Evolutionary conservation across 2,113 vertebrate species (phyloP).

Genomic region (Tetrao urogallus): DNA sequence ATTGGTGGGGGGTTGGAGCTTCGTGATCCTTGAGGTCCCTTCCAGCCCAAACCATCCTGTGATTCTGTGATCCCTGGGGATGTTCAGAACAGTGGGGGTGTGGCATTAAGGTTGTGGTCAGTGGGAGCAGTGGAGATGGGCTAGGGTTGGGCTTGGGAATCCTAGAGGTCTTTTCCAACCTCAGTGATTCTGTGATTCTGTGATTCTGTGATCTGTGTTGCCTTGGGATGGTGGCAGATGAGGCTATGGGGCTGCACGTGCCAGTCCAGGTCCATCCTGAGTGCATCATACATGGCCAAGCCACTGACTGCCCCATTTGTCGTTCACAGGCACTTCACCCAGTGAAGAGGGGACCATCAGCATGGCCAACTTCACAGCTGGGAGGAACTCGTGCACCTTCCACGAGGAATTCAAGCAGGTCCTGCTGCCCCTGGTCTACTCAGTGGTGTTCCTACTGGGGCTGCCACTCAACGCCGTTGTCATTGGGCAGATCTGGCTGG

Average conservation of each 20-base stretch:
- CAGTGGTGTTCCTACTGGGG: conserved; percentile 84
- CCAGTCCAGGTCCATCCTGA: accelerated
- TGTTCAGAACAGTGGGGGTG: no score
- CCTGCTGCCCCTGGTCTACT: conserved; percentile 89
- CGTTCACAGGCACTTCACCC: not conserved
- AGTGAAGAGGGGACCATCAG: not conserved
- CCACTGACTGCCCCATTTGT: not conserved
- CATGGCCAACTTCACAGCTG: conserved; percentile 16
- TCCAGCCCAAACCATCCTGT: no score
- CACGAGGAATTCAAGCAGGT: conserved; percentile 92
- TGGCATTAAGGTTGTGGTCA: no score
- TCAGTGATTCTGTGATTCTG: no score
- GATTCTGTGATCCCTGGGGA: no score
- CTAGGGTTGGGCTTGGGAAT: no score
- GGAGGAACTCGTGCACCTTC: conserved; percentile 84
- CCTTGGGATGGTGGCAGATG: not conserved
- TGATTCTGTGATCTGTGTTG: not conserved
- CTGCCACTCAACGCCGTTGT: conserved; percentile 87
- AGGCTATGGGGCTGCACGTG: accelerated
- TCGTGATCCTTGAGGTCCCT: no score
- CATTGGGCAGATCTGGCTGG: conserved; percentile 88
- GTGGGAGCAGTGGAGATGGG: no score
- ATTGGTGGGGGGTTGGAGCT: no score
- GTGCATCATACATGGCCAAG: accelerated
- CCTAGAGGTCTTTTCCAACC: no score